phyloP scores from a whole-genome alignment of 2,888 invertebrate species.

The Limnephilus marmoratus region DNA sequence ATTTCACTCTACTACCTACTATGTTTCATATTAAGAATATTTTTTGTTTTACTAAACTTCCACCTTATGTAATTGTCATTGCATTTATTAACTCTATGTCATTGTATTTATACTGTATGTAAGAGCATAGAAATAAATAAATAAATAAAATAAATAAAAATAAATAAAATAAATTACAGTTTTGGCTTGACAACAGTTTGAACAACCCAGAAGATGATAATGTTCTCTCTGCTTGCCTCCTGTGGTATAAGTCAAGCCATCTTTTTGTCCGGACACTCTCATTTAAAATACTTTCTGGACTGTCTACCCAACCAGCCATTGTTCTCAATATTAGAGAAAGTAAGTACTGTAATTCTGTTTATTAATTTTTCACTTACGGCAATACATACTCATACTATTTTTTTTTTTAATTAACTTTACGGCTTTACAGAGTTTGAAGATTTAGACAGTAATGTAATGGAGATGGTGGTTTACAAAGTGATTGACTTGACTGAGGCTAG shows the following conservation, averaged over 20 bases:
- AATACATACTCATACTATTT: not conserved
- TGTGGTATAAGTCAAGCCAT: constrained; percentile 58
- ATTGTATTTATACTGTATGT: no score
- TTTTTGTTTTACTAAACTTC: no score
- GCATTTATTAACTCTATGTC: no score
- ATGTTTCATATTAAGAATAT: no score
- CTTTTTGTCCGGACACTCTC: constrained; percentile 55
- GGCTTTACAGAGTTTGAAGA: constrained; percentile 69
- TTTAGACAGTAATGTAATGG: constrained; percentile 70
- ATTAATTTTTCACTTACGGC: not conserved
- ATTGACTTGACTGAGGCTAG: constrained; percentile 75
- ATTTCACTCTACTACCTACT: no score
- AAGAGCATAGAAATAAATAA: no score
- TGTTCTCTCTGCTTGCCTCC: constrained; percentile 55
- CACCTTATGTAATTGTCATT: no score
- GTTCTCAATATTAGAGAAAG: constrained; percentile 54
- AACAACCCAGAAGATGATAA: constrained; percentile 66
- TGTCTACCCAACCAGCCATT: constrained; percentile 49
- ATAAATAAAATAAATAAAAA: no score
- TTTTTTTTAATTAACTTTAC: not conserved
- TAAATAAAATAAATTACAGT: no score
- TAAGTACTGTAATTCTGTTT: constrained; percentile 13
- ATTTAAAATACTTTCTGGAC: constrained; percentile 61
- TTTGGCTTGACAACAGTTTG: constrained; percentile 68
- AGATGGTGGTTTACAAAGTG: constrained; percentile 69